Conservation (phyloP, 2,888 invertebrate species). For the Andrena minutula region DNA sequence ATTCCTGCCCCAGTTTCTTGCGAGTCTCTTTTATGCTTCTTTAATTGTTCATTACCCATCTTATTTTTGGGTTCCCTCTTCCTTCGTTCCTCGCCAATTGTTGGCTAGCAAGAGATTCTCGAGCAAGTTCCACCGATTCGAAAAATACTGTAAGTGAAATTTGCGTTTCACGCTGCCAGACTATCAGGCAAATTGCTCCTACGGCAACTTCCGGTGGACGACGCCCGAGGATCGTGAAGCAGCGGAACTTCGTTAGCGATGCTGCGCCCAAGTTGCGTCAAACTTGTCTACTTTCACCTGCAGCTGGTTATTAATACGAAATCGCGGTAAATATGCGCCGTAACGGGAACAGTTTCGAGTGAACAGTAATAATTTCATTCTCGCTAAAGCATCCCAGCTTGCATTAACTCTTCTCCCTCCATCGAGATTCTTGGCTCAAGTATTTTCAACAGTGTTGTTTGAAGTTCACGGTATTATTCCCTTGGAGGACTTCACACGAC, state of each 20-base stretch:
- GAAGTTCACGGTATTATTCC: conserved; percentile 1
- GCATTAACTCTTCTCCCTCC: conserved; percentile 9
- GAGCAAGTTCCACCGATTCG: not conserved
- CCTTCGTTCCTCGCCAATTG: not conserved
- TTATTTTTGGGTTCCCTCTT: not conserved
- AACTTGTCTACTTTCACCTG: conserved; percentile 53
- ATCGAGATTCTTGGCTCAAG: not conserved
- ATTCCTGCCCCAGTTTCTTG: no score
- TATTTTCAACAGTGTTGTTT: not conserved
- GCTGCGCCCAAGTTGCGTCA: conserved; percentile 30
- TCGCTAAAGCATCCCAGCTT: conserved; percentile 12
- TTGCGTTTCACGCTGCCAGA: conserved; percentile 7
- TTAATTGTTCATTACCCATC: no score
- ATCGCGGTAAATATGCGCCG: conserved; percentile 51
- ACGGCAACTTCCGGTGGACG: conserved; percentile 5
- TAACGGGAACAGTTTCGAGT: conserved; percentile 35
- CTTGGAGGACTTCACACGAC: not conserved
- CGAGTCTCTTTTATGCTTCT: no score
- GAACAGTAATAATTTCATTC: conserved; percentile 49
- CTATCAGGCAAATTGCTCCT: conserved; percentile 34
- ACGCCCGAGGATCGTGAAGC: conserved; percentile 31
- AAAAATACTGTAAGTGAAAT: conserved; percentile 38
- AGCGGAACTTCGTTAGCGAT: conserved; percentile 50
- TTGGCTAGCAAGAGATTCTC: not conserved
- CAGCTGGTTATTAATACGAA: conserved; percentile 50